Evolutionary conservation across 2,797 vertebrate species (phyloP).

Genomic region (Cuniculus paca): DNA sequence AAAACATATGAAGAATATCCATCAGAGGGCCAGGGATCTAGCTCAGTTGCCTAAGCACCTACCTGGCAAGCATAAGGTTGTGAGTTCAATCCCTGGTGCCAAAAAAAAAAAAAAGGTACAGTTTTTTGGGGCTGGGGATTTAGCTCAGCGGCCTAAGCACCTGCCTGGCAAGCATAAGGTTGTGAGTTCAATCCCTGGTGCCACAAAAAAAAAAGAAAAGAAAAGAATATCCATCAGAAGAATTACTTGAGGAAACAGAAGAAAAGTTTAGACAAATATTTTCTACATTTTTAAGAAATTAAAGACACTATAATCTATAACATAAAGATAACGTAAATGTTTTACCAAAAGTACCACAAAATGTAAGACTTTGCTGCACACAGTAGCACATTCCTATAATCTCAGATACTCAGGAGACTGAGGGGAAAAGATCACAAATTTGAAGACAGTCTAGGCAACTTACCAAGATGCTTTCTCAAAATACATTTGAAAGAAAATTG

Average conservation of each 20-base stretch:
- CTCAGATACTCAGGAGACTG: background rate
- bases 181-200: too few species aligned
- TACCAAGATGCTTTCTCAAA: background rate
- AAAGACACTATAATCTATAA: background rate
- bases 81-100: too few species aligned
- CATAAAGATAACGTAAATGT: background rate
- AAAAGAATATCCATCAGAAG: background rate
- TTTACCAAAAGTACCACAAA: background rate
- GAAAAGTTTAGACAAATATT: background rate
- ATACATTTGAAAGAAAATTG: background rate
- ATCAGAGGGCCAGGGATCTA: too few species aligned
- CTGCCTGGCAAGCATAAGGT: too few species aligned
- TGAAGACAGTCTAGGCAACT: background rate
- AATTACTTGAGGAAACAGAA: background rate
- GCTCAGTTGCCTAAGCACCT: too few species aligned
- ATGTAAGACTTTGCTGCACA: background rate
- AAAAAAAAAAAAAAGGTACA: too few species aligned
- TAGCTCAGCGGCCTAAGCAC: too few species aligned
- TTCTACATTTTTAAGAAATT: background rate
- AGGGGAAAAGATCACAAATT: background rate
- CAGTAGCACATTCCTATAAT: background rate
- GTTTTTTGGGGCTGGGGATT: too few species aligned
- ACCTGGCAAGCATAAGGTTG: too few species aligned
- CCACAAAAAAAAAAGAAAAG: too few species aligned
- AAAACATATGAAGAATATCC: background rate